Evolutionary conservation across 2,797 vertebrate species (phyloP).

Genomic region (Oreochromis mossambicus): DNA sequence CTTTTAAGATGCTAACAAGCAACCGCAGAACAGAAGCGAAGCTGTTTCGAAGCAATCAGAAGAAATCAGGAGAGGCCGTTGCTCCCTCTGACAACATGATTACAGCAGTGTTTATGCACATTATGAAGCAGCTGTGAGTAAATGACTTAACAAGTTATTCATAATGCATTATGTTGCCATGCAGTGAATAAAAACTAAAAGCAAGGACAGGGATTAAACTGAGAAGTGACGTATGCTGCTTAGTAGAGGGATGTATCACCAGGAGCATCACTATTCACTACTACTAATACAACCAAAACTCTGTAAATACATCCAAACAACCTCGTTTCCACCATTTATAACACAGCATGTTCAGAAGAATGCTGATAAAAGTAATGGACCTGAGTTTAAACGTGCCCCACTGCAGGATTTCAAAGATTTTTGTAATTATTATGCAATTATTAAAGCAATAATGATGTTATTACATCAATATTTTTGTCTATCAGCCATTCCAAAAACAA

Average conservation of each 20-base stretch:
- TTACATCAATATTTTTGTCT: background rate
- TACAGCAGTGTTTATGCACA: background rate
- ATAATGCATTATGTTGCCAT: background rate
- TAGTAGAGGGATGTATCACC: background rate
- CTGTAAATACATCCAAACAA: background rate
- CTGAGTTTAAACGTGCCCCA: background rate
- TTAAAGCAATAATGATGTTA: background rate
- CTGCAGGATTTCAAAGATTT: background rate
- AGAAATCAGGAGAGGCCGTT: background rate
- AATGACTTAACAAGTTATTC: background rate
- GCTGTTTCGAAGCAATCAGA: background rate
- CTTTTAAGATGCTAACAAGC: background rate
- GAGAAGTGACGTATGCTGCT: background rate
- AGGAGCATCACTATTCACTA: background rate
- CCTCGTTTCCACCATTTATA: background rate
- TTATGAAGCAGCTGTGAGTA: background rate
- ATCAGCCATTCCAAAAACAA: background rate
- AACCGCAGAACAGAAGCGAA: background rate
- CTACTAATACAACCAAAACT: background rate
- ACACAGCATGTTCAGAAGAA: background rate
- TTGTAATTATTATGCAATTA: background rate
- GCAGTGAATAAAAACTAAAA: background rate
- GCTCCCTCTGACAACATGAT: background rate
- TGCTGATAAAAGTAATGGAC: background rate
- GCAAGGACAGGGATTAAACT: background rate